Percentiles rank a stretch among this genome's conserved stretches.
These are phyloP conservation scores for Micromys minutus DNA, from an alignment of 2,113 vertebrate species.

Conservation along the genomic window DNA sequence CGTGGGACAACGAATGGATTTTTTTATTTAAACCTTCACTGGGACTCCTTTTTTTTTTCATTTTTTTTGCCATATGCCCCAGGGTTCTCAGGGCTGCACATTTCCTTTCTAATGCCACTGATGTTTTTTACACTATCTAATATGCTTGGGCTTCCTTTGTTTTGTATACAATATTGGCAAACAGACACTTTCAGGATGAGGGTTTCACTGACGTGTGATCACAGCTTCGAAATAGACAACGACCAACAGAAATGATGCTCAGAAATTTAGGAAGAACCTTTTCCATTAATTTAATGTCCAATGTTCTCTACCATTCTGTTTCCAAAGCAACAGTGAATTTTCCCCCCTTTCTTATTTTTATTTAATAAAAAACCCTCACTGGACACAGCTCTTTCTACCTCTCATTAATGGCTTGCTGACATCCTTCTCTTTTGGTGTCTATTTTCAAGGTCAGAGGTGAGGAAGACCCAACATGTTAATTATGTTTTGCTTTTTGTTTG, in stretches of 20 bases:
- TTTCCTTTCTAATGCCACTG: neutral
- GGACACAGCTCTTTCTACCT: neutral
- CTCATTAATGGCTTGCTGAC: neutral
- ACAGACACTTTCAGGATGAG: neutral
- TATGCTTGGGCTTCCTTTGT: neutral
- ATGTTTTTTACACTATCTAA: no score
- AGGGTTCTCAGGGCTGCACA: neutral
- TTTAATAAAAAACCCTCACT: neutral
- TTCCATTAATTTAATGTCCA: neutral
- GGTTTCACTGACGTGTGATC: neutral
- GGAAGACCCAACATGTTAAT: neutral
- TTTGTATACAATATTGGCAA: slow-evolving; percentile 26
- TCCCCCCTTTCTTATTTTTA: neutral
- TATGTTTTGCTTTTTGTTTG: neutral
- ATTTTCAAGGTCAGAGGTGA: neutral
- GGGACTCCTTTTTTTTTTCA: neutral
- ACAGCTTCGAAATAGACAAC: neutral
- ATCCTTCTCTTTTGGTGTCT: neutral
- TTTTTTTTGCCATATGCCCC: neutral
- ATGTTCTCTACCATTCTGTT: neutral
- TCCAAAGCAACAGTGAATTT: neutral
- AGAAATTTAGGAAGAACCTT: neutral
- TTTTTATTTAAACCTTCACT: neutral
- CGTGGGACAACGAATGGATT: neutral
- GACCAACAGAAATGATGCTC: neutral